These are phyloP conservation scores for Blastobasis lacticolella DNA, from an alignment of 2,888 invertebrate genomes.

Conservation along the genomic window DNA sequence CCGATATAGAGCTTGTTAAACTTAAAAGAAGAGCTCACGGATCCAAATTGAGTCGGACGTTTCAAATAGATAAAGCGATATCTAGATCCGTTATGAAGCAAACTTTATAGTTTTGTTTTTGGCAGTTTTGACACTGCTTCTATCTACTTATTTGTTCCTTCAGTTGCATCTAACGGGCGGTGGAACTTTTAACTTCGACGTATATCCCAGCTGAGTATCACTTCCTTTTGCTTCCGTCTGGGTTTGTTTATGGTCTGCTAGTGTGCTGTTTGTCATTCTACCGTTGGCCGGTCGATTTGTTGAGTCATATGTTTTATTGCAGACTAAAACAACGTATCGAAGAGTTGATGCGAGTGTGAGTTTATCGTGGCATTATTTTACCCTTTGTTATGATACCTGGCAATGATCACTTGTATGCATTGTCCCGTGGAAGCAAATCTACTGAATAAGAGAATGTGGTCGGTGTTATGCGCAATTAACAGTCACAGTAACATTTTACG, in stretches of 20 bases:
- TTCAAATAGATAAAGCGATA: conserved; percentile 68
- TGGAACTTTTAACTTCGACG: conserved; percentile 67
- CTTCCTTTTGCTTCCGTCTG: conserved; percentile 40
- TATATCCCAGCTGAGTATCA: conserved; percentile 56
- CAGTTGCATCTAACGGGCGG: conserved; percentile 55
- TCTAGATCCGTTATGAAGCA: conserved; percentile 59
- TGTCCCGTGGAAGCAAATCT: too few relatives aligned
- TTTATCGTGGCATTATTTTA: too few relatives aligned
- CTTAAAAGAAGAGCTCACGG: conserved; percentile 42
- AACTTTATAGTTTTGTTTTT: conserved; percentile 76
- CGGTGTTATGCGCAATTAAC: conserved; percentile 13
- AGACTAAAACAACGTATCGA: too few relatives aligned
- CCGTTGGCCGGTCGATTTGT: conserved; percentile 15
- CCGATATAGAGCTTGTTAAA: conserved; percentile 19
- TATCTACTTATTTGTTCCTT: conserved; percentile 71
- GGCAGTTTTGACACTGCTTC: conserved; percentile 71
- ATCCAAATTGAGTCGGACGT: conserved; percentile 68
- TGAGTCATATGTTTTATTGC: conserved; percentile 1
- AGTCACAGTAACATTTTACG: conserved; percentile 37
- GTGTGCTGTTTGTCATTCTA: conserved; percentile 26
- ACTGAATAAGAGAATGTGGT: too few relatives aligned
- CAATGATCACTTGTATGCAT: too few relatives aligned
- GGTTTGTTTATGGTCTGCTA: conserved; percentile 44
- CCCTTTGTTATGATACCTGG: too few relatives aligned
- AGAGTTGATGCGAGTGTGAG: too few relatives aligned